Base-by-base conservation (phyloP, 2,113 vertebrate species). In the Elaphurus davidianus region DNA sequence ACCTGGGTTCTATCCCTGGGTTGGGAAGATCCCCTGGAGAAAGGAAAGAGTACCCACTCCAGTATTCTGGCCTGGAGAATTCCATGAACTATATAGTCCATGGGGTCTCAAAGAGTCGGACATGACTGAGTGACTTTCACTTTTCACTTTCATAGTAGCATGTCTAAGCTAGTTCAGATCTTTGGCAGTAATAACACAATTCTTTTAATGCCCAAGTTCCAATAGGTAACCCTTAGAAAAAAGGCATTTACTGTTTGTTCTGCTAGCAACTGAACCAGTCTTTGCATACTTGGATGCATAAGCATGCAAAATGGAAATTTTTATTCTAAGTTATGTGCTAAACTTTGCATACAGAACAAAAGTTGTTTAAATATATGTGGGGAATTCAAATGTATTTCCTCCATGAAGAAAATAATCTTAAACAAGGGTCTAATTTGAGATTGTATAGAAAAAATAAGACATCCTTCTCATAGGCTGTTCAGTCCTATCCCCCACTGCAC, bases 341-440 rank as follows among this genome's bases (percentile, higher is more conserved):
- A 33, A 64, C 45, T 98, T 98, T 98, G 89, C 96, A 98, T 97
- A 88, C 6, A 12, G 71, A 96, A 97, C 91, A 98, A 94, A 97
- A 88, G 74, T 55, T 95, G 28, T 90, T 97, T 94, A 93, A 95
- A 67, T 78, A 52, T 85, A 78, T 23, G 62, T 81, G 87, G 33
- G 33, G 67, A 84, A 94, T 76, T 96, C 94, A 97, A 91, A 91
- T 83, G 11, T 25, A 55, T 92, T 97, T 95, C 33, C 71, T 94
- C 83, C 83, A 59, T 71, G 47, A 82, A 85, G 78, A 90, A 95
- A 87, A 96, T 78, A 43, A 85, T 57, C 92, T 90, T 93, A 55
- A 96, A 91, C 60, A 92, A 91, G 45, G 33, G 7, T 92, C 27
- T 62, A 64, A 45, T 47, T 91, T 87, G 67, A 64, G 25, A 86